Evolutionary conservation across 2,113 vertebrate species (phyloP).

Genomic region (Scopus umbretta): DNA sequence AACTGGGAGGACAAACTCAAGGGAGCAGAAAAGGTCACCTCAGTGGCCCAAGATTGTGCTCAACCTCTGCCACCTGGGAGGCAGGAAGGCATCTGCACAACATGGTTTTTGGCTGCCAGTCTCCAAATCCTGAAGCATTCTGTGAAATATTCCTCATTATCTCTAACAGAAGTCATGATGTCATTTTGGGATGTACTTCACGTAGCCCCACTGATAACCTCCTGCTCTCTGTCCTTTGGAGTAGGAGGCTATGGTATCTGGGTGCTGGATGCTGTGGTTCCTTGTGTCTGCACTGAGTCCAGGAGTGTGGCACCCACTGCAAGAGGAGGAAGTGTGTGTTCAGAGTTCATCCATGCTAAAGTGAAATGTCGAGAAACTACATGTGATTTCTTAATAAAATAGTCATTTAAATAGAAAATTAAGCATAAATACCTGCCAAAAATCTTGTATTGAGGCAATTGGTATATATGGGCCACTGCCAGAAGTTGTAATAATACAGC

Average conservation of each 20-base stretch:
- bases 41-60: not conserved
- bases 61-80: not conserved
- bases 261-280: not conserved
- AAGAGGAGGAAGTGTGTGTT: not conserved
- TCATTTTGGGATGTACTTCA: not conserved
- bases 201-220: not conserved
- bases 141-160: not conserved
- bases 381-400: not conserved
- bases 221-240: not conserved
- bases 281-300: not conserved
- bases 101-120: not conserved
- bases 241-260: not conserved
- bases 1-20: not conserved
- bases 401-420: not conserved
- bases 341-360: not conserved
- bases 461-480: not conserved
- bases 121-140: not conserved
- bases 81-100: not conserved
- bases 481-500: not conserved
- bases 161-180: not conserved
- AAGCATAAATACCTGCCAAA: constrained; percentile 9
- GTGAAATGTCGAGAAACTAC: not conserved
- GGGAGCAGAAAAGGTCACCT: not conserved
- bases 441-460: not conserved
- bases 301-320: not conserved